These are phyloP conservation scores for Ceratoteleas bidentatus DNA, from an alignment of 1,140 invertebrate species.

Conservation along the genomic window DNA sequence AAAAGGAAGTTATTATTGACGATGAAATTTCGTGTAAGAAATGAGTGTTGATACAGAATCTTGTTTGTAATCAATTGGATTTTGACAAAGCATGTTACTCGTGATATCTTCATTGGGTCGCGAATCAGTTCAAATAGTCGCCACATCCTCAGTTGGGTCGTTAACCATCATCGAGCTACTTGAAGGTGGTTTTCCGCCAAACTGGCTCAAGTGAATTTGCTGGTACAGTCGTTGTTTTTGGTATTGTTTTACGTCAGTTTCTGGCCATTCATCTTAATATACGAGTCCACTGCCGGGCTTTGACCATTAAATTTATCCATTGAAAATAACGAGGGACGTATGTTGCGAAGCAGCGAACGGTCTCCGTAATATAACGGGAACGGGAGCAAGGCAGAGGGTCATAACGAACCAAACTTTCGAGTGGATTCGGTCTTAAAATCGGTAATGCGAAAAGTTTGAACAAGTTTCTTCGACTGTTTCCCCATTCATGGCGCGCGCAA, in stretches of 20 bases:
- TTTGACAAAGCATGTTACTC: no score
- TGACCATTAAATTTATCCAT: constrained; percentile 58
- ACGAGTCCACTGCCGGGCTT: constrained; percentile 29
- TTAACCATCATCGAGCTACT: constrained; percentile 21
- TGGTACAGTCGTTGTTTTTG: constrained; percentile 44
- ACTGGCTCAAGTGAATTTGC: constrained; percentile 25
- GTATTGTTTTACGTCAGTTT: constrained; percentile 46
- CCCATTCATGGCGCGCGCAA: constrained; percentile 53
- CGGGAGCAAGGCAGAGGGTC: constrained; percentile 49
- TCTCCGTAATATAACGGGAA: constrained; percentile 56
- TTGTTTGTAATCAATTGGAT: no score
- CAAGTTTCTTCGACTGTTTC: constrained; percentile 57
- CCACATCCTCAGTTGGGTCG: neutral
- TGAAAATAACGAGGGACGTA: constrained; percentile 62
- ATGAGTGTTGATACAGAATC: no score
- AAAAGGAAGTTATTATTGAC: no score
- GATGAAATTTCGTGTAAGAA: no score
- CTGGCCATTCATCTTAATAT: constrained; percentile 36
- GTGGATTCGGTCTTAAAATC: constrained; percentile 66
- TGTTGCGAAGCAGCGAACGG: constrained; percentile 55
- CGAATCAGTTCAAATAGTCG: neutral
- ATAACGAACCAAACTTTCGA: constrained; percentile 64
- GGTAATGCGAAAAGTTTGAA: constrained; percentile 65
- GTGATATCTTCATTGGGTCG: neutral
- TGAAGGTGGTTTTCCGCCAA: constrained; percentile 36